Evolutionary conservation across 2,797 vertebrate species (phyloP), one percentile per base, ranked within the genome.

Genomic region (Leptodactylus fallax): DNA sequence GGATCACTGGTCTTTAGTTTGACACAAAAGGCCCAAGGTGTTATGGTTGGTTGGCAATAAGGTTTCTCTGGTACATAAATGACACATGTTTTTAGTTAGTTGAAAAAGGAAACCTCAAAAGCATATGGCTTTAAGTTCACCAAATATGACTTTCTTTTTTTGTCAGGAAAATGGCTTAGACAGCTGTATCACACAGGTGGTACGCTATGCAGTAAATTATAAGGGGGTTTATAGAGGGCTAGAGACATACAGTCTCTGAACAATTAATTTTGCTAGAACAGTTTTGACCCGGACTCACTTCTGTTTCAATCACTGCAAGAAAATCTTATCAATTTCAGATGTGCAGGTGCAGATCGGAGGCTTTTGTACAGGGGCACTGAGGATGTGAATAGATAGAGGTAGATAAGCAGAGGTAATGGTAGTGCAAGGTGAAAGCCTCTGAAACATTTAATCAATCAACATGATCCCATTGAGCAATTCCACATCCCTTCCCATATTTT

Each of bases 261-360:
- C 93, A 93, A 91, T 93, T 93, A 93, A 93, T 94, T 93, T 93
- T 90, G 92, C 92, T 91, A 80, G 90, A 88, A 80, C 90, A 89
- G 83, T 45, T 93, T 91, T 92, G 90, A 94, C 92, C 92, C 88
- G 81, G 71, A 87, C 92, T 91, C 87, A 90, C 90, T 92, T 84
- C 77, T 88, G 77, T 85, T 92, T 92, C 91, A 91, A 92, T 92
- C 92, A 86, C 92, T 89, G 90, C 89, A 92, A 90, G 90, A 92
- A 91, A 90, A 88, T 90, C 91, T 94, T 92, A 93, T 93, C 92
- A 93, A 92, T 91, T 81, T 88, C 83, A 85, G 83, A 88, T 88
- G 83, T 85, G 78, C 87, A 88, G 87, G 87, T 88, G 87, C 67
- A 72, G 78, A 77, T 51, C 67, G 51, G 78, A 85, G 74, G 58